Percentiles rank a stretch among this genome's conserved stretches.
Evolutionary conservation across 2,113 vertebrate species (phyloP).

Genomic region (Strix uralensis): DNA sequence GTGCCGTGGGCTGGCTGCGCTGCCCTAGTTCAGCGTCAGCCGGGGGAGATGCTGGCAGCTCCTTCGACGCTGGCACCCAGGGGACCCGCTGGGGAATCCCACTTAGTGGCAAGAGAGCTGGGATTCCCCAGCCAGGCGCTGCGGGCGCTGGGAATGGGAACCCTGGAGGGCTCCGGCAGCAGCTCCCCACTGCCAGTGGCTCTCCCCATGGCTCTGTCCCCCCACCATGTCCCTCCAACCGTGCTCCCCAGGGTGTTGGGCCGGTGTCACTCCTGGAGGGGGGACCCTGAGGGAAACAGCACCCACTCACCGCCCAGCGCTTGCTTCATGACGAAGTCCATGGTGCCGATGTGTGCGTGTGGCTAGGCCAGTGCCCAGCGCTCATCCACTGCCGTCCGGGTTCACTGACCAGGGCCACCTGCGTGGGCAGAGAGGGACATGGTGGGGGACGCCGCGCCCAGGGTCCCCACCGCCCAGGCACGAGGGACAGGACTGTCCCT

Average conservation of each 20-base stretch:
- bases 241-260: rapidly evolving
- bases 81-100: conserved; percentile 33
- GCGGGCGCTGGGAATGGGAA: background rate
- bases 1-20: background rate
- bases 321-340: conserved; percentile 69
- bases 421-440: background rate
- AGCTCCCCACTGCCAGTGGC: rapidly evolving
- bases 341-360: conserved; percentile 5
- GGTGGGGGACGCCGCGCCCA: rapidly evolving
- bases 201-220: background rate
- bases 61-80: conserved; percentile 13
- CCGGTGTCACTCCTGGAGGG: rapidly evolving
- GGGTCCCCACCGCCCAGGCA: background rate
- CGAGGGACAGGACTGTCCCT: rapidly evolving
- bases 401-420: conserved; percentile 45
- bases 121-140: conserved; percentile 26
- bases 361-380: conserved; percentile 40
- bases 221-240: background rate
- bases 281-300: background rate
- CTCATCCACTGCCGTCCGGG: conserved; percentile 26
- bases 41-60: background rate
- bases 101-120: background rate
- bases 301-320: conserved; percentile 60
- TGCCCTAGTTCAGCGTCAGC: conserved; percentile 5
- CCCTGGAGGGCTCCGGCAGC: background rate